Evolutionary conservation across 2,113 vertebrate genomes (phyloP).

Genomic region (Euleptes europaea): DNA sequence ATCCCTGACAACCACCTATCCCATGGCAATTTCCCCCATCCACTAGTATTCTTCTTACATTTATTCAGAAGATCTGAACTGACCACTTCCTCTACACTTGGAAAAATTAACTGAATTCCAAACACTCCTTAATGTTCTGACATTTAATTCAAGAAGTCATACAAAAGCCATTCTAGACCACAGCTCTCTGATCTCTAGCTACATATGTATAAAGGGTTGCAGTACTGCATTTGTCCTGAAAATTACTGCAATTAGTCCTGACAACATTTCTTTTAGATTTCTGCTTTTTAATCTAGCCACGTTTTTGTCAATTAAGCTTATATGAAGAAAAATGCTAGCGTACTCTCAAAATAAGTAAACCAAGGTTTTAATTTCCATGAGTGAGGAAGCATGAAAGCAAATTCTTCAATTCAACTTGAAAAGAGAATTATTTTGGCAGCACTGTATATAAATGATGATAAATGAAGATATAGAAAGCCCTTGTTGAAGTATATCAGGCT

Average conservation of each 20-base stretch:
- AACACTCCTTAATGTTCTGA: background rate
- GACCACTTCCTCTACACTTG: background rate
- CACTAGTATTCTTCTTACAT: background rate
- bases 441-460: conserved; percentile 53
- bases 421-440: conserved; percentile 45
- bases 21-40: background rate
- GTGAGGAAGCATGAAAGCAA: conserved; percentile 54
- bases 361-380: conserved; percentile 50
- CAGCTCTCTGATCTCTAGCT: background rate
- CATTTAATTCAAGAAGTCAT: background rate
- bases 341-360: conserved; percentile 57
- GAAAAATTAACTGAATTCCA: background rate
- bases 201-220: background rate
- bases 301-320: conserved; percentile 51
- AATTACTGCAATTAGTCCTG: background rate
- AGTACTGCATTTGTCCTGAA: background rate
- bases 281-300: conserved; percentile 18
- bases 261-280: conserved; percentile 26
- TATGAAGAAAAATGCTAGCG: conserved; percentile 58
- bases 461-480: conserved; percentile 46
- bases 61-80: background rate
- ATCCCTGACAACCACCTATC: background rate
- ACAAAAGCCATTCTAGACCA: background rate
- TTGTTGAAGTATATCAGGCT: conserved; percentile 38
- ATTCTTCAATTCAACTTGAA: conserved; percentile 15